Conservation (phyloP, 2,888 invertebrate species). For the Notodonta dromedarius region DNA sequence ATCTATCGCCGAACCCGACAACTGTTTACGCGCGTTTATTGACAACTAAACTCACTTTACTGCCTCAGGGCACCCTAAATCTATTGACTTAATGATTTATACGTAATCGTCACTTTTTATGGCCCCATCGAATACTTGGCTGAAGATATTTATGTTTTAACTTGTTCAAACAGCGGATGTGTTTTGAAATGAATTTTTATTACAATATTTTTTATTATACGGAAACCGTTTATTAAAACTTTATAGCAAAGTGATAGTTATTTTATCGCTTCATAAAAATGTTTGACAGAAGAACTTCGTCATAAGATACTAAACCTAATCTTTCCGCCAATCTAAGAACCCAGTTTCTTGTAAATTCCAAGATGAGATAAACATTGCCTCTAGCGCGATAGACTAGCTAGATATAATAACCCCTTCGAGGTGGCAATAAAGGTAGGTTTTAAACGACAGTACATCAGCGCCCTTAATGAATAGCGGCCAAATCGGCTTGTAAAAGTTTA, state of each 20-base stretch:
- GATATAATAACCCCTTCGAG: background rate
- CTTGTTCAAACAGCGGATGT: slow-evolving; percentile 41
- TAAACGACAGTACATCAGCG: slow-evolving; percentile 32
- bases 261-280: slow-evolving; percentile 39
- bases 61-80: slow-evolving; percentile 56
- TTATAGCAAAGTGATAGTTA: slow-evolving; percentile 35
- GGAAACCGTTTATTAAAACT: slow-evolving; percentile 39
- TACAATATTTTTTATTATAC: slow-evolving; percentile 36
- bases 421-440: slow-evolving; percentile 7
- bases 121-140: slow-evolving; percentile 38
- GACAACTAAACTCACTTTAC: slow-evolving; percentile 66
- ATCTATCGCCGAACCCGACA: slow-evolving; percentile 47
- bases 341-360: background rate
- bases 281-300: slow-evolving; percentile 17
- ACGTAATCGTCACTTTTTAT: slow-evolving; percentile 51
- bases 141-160: slow-evolving; percentile 39
- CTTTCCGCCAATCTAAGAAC: background rate
- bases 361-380: background rate
- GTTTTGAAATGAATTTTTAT: slow-evolving; percentile 42
- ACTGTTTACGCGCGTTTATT: slow-evolving; percentile 67
- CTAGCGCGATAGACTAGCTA: background rate
- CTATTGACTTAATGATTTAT: slow-evolving; percentile 69
- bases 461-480: slow-evolving; percentile 63
- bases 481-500: slow-evolving; percentile 77
- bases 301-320: slow-evolving; percentile 13